A percentile compares a stretch with the other conserved stretches of the same genome.
Evolutionary conservation across 2,113 vertebrate genomes (phyloP).

Genomic region (Zosterops lateralis): DNA sequence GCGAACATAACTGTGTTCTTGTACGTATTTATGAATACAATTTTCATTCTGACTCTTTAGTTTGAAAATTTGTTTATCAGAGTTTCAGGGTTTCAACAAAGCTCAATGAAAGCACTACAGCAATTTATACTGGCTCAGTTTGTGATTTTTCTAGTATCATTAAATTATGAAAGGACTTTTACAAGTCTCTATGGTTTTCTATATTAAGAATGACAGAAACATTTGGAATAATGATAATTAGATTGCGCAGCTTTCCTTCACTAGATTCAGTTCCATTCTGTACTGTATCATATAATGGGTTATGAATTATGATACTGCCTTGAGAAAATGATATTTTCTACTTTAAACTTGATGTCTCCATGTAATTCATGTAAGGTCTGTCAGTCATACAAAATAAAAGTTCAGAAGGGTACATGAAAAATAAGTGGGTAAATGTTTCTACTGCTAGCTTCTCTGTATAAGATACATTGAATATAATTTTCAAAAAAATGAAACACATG

Average conservation of each 20-base stretch:
- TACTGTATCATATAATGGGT: neutral
- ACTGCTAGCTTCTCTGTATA: neutral
- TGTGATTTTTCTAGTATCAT: neutral
- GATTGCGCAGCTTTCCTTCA: neutral
- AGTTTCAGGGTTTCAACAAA: neutral
- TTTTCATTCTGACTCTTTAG: neutral
- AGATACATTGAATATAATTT: neutral
- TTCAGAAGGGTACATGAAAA: neutral
- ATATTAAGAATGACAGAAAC: slow-evolving; percentile 12
- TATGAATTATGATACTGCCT: neutral
- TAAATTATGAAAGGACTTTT: slow-evolving; percentile 15
- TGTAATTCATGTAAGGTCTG: neutral
- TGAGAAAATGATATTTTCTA: neutral
- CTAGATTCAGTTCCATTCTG: neutral
- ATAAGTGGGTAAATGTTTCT: neutral
- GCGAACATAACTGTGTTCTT: neutral
- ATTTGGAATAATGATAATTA: neutral
- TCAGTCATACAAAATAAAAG: neutral
- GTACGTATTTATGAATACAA: neutral
- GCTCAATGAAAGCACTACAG: neutral
- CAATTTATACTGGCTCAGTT: neutral
- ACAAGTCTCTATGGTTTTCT: neutral
- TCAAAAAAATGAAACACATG: neutral
- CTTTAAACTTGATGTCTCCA: neutral
- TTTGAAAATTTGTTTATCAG: neutral